Conservation (phyloP, 2,888 invertebrate species). For the Teleogryllus oceanicus region DNA sequence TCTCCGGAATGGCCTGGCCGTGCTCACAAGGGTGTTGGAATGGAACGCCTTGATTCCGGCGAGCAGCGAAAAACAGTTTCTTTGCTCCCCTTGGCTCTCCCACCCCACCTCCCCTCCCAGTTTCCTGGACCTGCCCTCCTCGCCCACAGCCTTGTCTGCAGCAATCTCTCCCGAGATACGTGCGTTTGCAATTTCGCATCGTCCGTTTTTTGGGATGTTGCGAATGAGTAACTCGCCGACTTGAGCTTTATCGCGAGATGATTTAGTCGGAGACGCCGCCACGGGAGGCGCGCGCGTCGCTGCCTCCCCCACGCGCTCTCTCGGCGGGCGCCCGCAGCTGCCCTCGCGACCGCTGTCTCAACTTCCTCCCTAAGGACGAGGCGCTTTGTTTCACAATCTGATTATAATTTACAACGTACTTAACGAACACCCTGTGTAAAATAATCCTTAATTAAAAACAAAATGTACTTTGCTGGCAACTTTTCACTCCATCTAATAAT, state of each 20-base stretch:
- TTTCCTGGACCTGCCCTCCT: background rate
- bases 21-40: background rate
- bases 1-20: constrained; percentile 26
- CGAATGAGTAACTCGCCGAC: background rate
- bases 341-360: background rate
- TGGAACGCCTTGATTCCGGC: constrained; percentile 3
- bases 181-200: background rate
- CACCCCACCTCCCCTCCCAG: background rate
- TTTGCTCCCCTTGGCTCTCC: background rate
- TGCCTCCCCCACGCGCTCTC: background rate
- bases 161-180: background rate
- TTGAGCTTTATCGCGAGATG: background rate
- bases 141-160: background rate
- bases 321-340: background rate
- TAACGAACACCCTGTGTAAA: constrained; percentile 1
- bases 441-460: constrained; percentile 18
- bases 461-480: background rate
- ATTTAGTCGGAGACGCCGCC: background rate
- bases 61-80: background rate
- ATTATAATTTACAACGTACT: constrained; percentile 10
- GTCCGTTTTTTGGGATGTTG: background rate
- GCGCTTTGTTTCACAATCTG: constrained; percentile 3
- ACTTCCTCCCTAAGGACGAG: too few relatives aligned
- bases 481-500: constrained; percentile 10
- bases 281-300: background rate